Base-by-base conservation (phyloP, 1,140 invertebrate species). In the Adelges cooleyi region DNA sequence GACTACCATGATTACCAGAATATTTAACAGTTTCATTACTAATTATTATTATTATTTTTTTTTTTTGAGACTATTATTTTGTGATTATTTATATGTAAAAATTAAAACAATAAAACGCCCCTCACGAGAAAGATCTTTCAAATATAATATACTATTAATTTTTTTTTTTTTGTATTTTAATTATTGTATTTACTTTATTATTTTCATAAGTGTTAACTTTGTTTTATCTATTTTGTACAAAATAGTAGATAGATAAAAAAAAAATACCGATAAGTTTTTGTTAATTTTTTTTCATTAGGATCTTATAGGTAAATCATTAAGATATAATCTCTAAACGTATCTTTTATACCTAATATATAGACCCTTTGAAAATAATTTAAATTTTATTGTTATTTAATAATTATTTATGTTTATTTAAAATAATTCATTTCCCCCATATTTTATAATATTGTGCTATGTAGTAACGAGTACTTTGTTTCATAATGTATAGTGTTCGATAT, bases 161-260 rank as follows among this genome's bases (percentile, higher is more conserved):
- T 56, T 56, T 23, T 56, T 42, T 42, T 42, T 40, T 40, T 27
- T 48, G 33, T 11, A 46, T 62, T 33, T 62, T 62, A 62, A 62
- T 40, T 48, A 62, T 48, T 62, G 56, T 62, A 62, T 62, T 62
- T 62, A 48, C 56, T 62, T 48, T 59, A 62, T 29, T 62, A 62
- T 62, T 62, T 62, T 48, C 56, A 9, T 62, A 62, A 62, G 56
- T 62, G 56, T 62, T 62, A 62, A 62, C 56, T 62, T 62, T 62
- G 56, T 62, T 62, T 62, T 62, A 46, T 62, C 56, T 62, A 62
- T 62, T 62, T 62, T 62, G 56, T 62, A 62, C 56, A 62, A 62
- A 62, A 62, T 48, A 62, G 25, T 62, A 62, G 20, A 20, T 62
- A 62, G 42, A 62, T 46, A 44, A 62, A 18, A 46, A 62, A 44